Conservation (phyloP, 1,140 invertebrate genomes). For the Whitmania pigra region DNA sequence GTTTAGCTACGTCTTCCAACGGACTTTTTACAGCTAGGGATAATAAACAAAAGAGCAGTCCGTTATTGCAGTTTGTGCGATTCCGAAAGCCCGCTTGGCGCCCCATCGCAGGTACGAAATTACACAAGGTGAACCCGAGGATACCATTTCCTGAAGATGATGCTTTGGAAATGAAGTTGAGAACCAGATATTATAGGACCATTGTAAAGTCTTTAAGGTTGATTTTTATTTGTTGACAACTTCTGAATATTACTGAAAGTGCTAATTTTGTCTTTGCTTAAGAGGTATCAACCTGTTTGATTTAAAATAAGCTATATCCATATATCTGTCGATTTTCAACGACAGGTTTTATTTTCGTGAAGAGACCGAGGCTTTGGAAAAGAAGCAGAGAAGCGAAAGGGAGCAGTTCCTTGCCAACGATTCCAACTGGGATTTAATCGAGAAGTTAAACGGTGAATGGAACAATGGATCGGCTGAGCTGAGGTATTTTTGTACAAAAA, state of each 20-base stretch:
- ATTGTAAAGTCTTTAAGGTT: background rate
- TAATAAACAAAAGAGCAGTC: background rate
- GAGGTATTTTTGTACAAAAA: background rate
- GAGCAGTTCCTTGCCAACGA: background rate
- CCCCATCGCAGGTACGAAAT: background rate
- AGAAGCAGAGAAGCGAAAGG: background rate
- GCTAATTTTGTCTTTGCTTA: too few species aligned
- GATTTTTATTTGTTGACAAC: too few species aligned
- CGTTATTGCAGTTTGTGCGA: background rate
- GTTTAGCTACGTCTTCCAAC: too few species aligned
- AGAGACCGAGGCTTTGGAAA: background rate
- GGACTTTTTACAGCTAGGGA: too few species aligned
- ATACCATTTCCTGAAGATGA: background rate
- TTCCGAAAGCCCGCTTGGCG: background rate
- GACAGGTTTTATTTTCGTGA: background rate
- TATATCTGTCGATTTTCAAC: too few species aligned
- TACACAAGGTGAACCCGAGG: background rate
- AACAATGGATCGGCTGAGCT: background rate
- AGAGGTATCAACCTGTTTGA: too few species aligned
- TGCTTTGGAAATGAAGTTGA: background rate
- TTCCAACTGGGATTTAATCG: background rate
- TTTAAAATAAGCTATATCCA: too few species aligned
- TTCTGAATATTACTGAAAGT: too few species aligned
- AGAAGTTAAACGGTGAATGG: background rate
- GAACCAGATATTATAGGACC: background rate